A percentile compares a stretch with the other conserved stretches of the same genome.
Evolutionary conservation across 2,113 vertebrate genomes (phyloP).

Genomic region (Dicentrarchus labrax): DNA sequence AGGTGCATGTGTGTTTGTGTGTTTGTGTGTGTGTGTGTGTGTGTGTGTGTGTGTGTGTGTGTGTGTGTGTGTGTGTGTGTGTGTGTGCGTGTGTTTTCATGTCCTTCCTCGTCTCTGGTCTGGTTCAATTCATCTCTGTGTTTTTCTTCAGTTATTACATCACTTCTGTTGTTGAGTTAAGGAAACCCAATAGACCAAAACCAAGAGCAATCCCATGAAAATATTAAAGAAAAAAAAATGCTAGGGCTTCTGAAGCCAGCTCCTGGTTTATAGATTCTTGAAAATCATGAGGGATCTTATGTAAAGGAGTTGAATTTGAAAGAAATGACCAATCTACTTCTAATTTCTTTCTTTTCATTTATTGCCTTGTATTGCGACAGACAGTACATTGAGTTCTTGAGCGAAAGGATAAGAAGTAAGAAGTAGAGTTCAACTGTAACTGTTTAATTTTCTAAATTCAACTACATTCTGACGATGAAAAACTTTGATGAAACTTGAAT

Average conservation of each 20-base stretch:
- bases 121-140: conserved; percentile 42
- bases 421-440: conserved; percentile 34
- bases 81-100: not conserved
- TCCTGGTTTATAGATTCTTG: conserved; percentile 25
- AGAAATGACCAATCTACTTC: not conserved
- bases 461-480: conserved; percentile 37
- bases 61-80: not conserved
- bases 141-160: conserved; percentile 57
- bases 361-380: conserved; percentile 13
- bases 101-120: conserved; percentile 37
- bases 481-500: conserved; percentile 62
- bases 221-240: conserved; percentile 15
- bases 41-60: conserved; percentile 14
- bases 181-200: conserved; percentile 52
- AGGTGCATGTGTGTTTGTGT: conserved; percentile 9
- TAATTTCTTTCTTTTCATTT: not conserved
- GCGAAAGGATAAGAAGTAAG: conserved; percentile 4
- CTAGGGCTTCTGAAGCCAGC: conserved; percentile 21
- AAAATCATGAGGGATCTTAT: not conserved
- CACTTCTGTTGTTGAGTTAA: conserved; percentile 52
- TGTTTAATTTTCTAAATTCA: conserved; percentile 48
- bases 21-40: not conserved
- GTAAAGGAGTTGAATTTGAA: not conserved
- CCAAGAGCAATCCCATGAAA: conserved; percentile 44
- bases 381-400: conserved; percentile 13